Evolutionary conservation across 2,113 vertebrate genomes (phyloP).

Genomic region (Varanus salvator): DNA sequence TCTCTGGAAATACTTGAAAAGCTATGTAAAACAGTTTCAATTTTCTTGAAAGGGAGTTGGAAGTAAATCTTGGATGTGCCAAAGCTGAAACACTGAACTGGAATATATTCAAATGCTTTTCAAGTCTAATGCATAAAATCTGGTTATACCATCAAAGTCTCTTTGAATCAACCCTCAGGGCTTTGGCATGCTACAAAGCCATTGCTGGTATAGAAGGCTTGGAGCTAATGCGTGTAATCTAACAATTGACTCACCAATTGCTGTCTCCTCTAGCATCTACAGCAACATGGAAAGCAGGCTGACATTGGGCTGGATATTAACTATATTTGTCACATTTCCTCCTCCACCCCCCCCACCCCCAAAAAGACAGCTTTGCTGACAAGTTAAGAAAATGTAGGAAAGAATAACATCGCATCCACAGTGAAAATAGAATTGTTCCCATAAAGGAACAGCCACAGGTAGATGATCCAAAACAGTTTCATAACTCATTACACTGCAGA

Average conservation of each 20-base stretch:
- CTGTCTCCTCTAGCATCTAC: constrained; percentile 81
- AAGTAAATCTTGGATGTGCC: constrained; percentile 64
- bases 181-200: constrained; percentile 54
- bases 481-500: not conserved
- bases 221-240: constrained; percentile 47
- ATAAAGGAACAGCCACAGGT: constrained; percentile 10
- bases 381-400: constrained; percentile 38
- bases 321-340: constrained; percentile 76
- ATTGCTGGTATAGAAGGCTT: constrained; percentile 50
- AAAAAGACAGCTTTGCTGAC: constrained; percentile 36
- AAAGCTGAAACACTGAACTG: constrained; percentile 49
- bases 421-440: constrained; percentile 21
- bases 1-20: constrained; percentile 68
- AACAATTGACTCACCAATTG: constrained; percentile 69
- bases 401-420: constrained; percentile 16
- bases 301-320: constrained; percentile 80
- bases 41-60: constrained; percentile 64
- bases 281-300: constrained; percentile 82
- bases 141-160: constrained; percentile 63
- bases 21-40: constrained; percentile 51
- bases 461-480: constrained; percentile 7
- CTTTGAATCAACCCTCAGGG: constrained; percentile 58
- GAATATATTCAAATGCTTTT: constrained; percentile 70
- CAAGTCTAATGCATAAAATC: constrained; percentile 65
- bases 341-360: not conserved